Conservation (phyloP, 2,797 vertebrate species). For the Anguilla obscura region DNA sequence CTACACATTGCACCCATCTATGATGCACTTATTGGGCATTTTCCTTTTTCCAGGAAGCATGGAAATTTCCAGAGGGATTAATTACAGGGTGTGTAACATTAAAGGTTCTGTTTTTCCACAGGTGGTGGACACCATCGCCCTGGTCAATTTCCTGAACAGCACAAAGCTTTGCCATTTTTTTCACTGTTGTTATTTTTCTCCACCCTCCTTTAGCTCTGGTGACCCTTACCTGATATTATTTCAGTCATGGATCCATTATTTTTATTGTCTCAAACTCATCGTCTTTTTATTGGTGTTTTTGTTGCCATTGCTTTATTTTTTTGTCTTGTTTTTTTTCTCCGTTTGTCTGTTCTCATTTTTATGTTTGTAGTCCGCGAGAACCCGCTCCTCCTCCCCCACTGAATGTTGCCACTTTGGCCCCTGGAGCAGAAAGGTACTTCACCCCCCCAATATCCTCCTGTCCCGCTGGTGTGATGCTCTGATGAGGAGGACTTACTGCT, state of each 20-base stretch:
- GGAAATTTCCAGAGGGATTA: background rate
- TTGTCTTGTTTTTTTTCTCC: constrained; percentile 60
- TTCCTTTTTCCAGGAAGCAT: constrained; percentile 6
- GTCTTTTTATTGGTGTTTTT: constrained; percentile 24
- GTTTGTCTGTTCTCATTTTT: constrained; percentile 68
- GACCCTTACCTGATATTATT: background rate
- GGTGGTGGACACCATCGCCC: background rate
- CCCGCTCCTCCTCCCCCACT: constrained; percentile 88
- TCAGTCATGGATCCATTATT: constrained; percentile 36
- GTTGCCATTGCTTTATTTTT: constrained; percentile 40
- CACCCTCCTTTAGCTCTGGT: background rate
- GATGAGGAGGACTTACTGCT: background rate
- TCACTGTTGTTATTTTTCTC: background rate
- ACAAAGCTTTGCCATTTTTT: background rate
- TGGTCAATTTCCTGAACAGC: background rate
- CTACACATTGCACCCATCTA: background rate
- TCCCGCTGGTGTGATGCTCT: background rate
- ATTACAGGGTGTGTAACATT: background rate
- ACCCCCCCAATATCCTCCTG: background rate
- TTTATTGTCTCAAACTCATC: background rate
- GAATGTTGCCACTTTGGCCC: constrained; percentile 97
- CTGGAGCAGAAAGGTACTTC: constrained; percentile 91
- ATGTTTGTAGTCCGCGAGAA: constrained; percentile 91
- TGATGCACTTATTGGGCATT: background rate
- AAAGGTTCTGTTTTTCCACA: background rate